Base-by-base conservation (phyloP, 2,888 invertebrate species). In the Sialis fuliginosa region DNA sequence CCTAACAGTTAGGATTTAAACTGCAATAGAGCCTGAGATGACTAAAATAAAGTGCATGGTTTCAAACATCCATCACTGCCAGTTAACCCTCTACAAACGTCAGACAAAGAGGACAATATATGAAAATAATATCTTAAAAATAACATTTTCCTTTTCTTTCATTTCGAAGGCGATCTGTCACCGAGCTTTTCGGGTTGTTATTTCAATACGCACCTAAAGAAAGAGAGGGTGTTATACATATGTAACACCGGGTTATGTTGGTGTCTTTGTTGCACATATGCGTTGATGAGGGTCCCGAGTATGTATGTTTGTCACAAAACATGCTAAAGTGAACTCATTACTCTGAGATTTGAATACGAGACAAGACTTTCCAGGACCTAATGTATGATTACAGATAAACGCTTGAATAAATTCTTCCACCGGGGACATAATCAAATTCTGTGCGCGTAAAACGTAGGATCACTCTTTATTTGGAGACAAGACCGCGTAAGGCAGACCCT, bases 331-430 rank as follows among this genome's bases (percentile, higher is more conserved):
- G 37, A 37, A 37, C 37, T 37, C 37, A 37, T 37, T 37, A 37
- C 37, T 37, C 37, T 37, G 37, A 37, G 37, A 37, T 37, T 37
- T 37, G 37, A n/a, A 12, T 37, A 37, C 37, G 6, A 22, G 22
- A 22, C 22, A 22, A 22, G 37, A 10, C 37, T 13, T 30, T 30
- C 22, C 31, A 10, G 22, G 42, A 31, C 42, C 42, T 42, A 42
- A 42, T 42, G 31, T 42, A 42, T 42, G 42, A 42, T 42, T 42
- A 42, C 22, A 31, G 42, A 42, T 37, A 37, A 37, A 37, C 37
- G 37, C 37, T 37, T 37, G 37, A 37, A 37, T 37, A 37, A 37
- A 37, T 37, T 37, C 37, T 37, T 37, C 37, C 12, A 37, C 37
- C 37, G 10, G 22, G 22, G 12, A 37, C 37, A 37, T 37, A 37